These are phyloP conservation scores for Euclidia mi DNA, from an alignment of 2,888 invertebrate genomes.

Conservation along the genomic window DNA sequence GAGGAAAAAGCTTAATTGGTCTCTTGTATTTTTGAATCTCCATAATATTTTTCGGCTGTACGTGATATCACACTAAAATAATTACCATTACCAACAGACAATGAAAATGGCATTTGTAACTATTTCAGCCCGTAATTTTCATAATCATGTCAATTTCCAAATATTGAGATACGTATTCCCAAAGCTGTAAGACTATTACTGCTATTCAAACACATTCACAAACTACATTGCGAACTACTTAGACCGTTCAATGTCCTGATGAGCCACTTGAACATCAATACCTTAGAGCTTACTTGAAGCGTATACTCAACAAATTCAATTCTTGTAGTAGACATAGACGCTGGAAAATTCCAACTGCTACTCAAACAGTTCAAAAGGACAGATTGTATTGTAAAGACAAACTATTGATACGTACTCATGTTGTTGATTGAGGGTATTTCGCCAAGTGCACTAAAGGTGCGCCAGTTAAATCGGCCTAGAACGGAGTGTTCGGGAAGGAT, in stretches of 20 bases:
- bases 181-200: no score
- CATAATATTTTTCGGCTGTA: no score
- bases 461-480: constrained; percentile 47
- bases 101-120: no score
- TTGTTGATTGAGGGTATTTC: constrained; percentile 28
- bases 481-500: constrained; percentile 51
- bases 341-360: not conserved
- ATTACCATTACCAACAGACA: no score
- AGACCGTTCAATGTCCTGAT: not conserved
- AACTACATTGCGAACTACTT: not conserved
- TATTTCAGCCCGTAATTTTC: no score
- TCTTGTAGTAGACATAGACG: not conserved
- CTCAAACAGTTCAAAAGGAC: not conserved
- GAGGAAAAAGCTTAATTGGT: no score
- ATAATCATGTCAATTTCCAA: no score
- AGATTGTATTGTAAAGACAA: not conserved
- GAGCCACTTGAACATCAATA: constrained; percentile 1
- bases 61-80: no score
- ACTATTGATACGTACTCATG: constrained; percentile 6
- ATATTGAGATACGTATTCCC: no score
- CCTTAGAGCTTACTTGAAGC: not conserved
- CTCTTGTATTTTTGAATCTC: no score
- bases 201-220: no score
- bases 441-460: constrained; percentile 33
- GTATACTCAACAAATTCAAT: constrained; percentile 3